phyloP scores from a whole-genome alignment of 2,797 vertebrate species.

The Paratrypauchen microcephalus region DNA sequence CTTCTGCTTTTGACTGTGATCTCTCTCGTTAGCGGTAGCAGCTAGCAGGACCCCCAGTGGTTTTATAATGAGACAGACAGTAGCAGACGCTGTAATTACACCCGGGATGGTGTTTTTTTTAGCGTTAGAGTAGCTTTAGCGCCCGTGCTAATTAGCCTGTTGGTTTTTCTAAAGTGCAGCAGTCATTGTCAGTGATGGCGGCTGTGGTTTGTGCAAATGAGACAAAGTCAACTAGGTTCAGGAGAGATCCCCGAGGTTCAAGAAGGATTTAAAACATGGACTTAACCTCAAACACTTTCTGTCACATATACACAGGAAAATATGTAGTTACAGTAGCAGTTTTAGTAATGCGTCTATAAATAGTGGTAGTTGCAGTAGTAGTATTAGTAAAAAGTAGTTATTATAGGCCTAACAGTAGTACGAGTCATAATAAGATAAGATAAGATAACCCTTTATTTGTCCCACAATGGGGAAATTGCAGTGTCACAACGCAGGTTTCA shows the following conservation, averaged over 20 bases:
- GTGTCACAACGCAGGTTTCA: too few species aligned
- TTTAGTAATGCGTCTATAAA: background rate
- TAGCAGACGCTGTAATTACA: conserved; percentile 53
- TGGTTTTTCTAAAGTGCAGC: conserved; percentile 27
- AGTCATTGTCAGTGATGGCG: conserved; percentile 12
- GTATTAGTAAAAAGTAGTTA: too few species aligned
- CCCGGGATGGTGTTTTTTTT: conserved; percentile 24
- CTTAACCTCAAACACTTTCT: background rate
- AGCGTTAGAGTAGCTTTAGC: background rate
- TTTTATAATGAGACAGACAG: conserved; percentile 53
- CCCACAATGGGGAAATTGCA: too few species aligned
- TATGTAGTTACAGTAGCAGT: too few species aligned
- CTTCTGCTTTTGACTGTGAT: conserved; percentile 55
- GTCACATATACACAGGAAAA: background rate
- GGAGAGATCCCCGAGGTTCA: background rate
- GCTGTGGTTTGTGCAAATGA: background rate
- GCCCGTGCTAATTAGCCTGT: conserved; percentile 20
- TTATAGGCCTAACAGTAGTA: too few species aligned
- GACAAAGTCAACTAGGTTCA: background rate
- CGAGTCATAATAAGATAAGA: too few species aligned
- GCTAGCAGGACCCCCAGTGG: conserved; percentile 30
- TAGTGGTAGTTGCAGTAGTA: background rate
- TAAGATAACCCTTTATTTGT: too few species aligned
- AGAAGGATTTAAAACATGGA: background rate
- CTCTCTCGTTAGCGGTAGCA: conserved; percentile 60